Evolutionary conservation across 1,140 invertebrate species (phyloP), one percentile per base, ranked within the genome.

Genomic region (Trichonephila clavipes): DNA sequence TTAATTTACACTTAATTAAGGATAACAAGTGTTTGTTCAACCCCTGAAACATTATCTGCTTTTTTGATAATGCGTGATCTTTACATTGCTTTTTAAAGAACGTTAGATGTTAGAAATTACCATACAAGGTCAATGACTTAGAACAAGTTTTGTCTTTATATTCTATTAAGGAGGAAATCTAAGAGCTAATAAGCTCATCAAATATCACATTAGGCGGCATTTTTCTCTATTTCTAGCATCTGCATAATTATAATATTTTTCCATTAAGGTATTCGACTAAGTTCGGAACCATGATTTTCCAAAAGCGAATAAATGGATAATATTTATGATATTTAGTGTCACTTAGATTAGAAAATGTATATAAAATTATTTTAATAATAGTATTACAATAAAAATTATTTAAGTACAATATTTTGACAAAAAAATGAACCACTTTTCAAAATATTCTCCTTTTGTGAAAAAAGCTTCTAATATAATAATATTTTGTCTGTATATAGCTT

Each of bases 1-100:
- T 61, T 87, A 87, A 77, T 40, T 77, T 40, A 19, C 72, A 77
- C 72, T 77, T 77, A 77, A 87, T 87, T 87, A 87, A 40, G 24
- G 61, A 28, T 87, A 87, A 87, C 85, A 87, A 87, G 85, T 87
- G 85, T 58, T 87, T 64, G 18, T 64, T 87, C 58, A 64, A 28
- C 10, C 19, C n/a, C 1, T 51, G 51, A 83, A 83, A 83, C 28
- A 59, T 83, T n/a, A 51, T 83, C 44, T 58, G 34, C 21, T 10
- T 58, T 8, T 28, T 14, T n/a, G 19, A n/a, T 83, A 24, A 83
- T 58, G 82, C 21, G 10, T n/a, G 19, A 59, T 14, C 58, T 51
- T 59, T n/a, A 58, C 82, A n/a, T 58, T 51, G 81, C 7, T 14
- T 83, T 83, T 59, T 58, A 6, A 58, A 12, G 19, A 16, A 7